Evolutionary conservation across 2,113 vertebrate genomes (phyloP).

Genomic region (Brachyhypopomus occidentalis): DNA sequence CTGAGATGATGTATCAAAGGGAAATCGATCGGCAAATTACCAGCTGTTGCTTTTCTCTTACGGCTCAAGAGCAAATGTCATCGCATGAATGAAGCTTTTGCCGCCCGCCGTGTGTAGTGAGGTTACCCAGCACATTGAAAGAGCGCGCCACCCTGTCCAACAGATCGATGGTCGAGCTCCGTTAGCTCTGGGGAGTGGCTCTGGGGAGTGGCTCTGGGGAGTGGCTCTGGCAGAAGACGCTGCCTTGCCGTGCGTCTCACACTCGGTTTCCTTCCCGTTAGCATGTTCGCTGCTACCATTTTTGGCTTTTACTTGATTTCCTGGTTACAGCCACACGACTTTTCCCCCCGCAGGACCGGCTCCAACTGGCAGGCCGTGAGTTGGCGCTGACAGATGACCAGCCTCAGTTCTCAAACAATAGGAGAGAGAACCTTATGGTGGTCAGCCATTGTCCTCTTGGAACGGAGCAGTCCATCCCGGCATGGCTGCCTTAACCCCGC

Average conservation of each 20-base stretch:
- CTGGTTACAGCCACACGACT: conserved; percentile 8
- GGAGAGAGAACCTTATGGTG: conserved; percentile 51
- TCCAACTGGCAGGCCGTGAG: conserved; percentile 40
- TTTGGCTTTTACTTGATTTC: conserved; percentile 39
- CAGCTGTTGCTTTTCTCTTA: background rate
- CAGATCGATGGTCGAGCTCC: background rate
- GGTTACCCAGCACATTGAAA: background rate
- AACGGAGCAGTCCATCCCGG: background rate
- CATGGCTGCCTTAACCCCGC: conserved; percentile 21
- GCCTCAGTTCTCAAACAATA: conserved; percentile 37
- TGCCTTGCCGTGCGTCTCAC: too few relatives aligned
- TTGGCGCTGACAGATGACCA: conserved; percentile 40
- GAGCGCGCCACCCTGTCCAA: background rate
- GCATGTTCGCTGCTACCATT: conserved; percentile 30
- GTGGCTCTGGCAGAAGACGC: background rate
- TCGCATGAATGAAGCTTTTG: conserved; percentile 3
- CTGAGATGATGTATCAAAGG: conserved; percentile 11
- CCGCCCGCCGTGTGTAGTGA: background rate
- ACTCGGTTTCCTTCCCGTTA: conserved; percentile 1
- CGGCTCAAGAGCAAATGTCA: background rate
- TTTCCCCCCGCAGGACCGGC: conserved; percentile 27
- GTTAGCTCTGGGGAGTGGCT: background rate
- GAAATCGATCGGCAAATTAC: background rate
- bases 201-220: too few relatives aligned
- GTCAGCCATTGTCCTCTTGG: conserved; percentile 30